phyloP scores from a whole-genome alignment of 2,888 invertebrate genomes.

The Alitta virens region DNA sequence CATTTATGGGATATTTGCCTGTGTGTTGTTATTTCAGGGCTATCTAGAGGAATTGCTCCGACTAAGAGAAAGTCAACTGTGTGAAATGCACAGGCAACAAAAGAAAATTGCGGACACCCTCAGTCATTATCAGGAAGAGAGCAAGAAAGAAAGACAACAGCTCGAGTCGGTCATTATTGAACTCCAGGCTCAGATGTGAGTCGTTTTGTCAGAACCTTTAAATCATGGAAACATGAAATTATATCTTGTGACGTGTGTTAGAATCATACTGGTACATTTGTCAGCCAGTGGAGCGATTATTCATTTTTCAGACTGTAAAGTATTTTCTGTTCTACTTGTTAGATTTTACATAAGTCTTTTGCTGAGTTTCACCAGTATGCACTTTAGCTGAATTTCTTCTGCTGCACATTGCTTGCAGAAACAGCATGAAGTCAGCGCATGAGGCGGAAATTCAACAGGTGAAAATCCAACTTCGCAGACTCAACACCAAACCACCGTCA shows the following conservation, averaged over 20 bases:
- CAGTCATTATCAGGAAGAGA: conserved; percentile 28
- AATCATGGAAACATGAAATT: no score
- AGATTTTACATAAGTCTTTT: no score
- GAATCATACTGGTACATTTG: no score
- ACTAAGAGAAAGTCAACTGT: conserved; percentile 35
- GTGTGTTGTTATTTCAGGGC: conserved; percentile 27
- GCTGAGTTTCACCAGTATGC: no score
- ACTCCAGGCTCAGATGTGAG: conserved; percentile 37
- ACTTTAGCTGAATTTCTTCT: no score
- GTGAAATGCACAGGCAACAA: conserved; percentile 27
- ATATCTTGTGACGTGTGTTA: no score
- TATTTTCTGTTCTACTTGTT: no score
- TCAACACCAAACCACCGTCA: conserved; percentile 9
- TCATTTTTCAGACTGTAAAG: no score
- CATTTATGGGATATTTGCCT: no score
- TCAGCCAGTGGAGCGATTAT: no score
- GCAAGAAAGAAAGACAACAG: conserved; percentile 29
- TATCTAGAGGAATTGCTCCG: conserved; percentile 41
- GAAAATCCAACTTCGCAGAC: conserved; percentile 4
- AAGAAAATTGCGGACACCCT: conserved; percentile 25
- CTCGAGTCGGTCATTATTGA: conserved; percentile 37
- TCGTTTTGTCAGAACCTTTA: no score
- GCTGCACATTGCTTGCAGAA: background rate
- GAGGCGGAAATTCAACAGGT: conserved; percentile 11
- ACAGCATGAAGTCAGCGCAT: conserved; percentile 11